Evolutionary conservation across 2,888 invertebrate species (phyloP).

Genomic region (Apotomis capreana): DNA sequence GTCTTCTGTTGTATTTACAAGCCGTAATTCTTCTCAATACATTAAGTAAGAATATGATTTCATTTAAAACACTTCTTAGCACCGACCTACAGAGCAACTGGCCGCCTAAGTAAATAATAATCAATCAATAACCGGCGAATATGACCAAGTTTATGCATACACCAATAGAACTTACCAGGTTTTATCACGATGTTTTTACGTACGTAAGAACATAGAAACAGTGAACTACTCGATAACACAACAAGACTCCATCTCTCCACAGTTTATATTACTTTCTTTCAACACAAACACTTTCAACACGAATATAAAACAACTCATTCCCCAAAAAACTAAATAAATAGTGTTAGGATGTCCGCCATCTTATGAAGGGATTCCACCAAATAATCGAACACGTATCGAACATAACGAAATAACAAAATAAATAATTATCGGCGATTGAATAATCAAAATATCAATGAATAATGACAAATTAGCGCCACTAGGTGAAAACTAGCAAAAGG

Average conservation of each 20-base stretch:
- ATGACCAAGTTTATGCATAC: neutral
- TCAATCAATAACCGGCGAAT: slow-evolving; percentile 38
- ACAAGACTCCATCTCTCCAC: neutral
- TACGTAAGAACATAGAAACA: neutral
- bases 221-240: neutral
- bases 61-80: slow-evolving; percentile 10
- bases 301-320: slow-evolving; percentile 18
- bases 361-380: slow-evolving; percentile 46
- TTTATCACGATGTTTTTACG: neutral
- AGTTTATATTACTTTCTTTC: neutral
- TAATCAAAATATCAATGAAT: slow-evolving; percentile 45
- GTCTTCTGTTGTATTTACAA: too few relatives aligned
- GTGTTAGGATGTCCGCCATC: slow-evolving; percentile 52
- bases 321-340: slow-evolving; percentile 41
- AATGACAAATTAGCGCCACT: slow-evolving; percentile 66
- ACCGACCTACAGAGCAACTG: slow-evolving; percentile 19
- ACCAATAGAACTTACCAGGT: neutral
- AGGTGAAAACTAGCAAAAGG: slow-evolving; percentile 55
- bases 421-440: slow-evolving; percentile 52
- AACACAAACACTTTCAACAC: slow-evolving; percentile 12
- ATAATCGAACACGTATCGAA: slow-evolving; percentile 40
- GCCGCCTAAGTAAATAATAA: slow-evolving; percentile 24
- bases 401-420: slow-evolving; percentile 16
- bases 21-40: too few relatives aligned
- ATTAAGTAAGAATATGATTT: neutral